Evolutionary conservation across 1,140 invertebrate genomes (phyloP).

Genomic region (Protaetia brevitarsis): DNA sequence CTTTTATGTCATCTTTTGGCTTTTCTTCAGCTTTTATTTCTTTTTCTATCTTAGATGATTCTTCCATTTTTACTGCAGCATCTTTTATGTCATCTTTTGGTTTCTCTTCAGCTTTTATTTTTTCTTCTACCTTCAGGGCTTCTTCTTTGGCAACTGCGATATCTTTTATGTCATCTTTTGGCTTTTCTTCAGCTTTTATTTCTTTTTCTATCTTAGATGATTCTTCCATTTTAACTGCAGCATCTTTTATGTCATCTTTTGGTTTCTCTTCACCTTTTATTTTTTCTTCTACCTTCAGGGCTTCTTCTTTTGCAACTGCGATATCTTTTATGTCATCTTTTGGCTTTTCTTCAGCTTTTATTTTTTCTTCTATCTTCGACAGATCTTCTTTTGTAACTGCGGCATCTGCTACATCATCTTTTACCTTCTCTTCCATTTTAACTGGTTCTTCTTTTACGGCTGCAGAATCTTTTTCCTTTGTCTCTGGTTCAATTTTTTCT

Average conservation of each 20-base stretch:
- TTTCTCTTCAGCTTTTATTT: not conserved
- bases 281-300: not conserved
- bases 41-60: too few relatives aligned
- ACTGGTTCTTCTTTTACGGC: conserved; percentile 26
- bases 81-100: not conserved
- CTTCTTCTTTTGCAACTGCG: not conserved
- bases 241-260: not conserved
- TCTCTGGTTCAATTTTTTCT: conserved; percentile 16
- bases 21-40: too few relatives aligned
- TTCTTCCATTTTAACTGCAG: not conserved
- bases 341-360: not conserved
- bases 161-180: not conserved
- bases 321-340: not conserved
- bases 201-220: not conserved
- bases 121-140: not conserved
- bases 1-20: too few relatives aligned
- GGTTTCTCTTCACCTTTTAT: not conserved
- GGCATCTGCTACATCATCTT: not conserved
- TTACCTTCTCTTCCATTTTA: conserved; percentile 25
- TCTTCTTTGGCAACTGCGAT: not conserved
- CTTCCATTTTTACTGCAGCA: too few relatives aligned
- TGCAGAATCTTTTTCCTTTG: conserved; percentile 34
- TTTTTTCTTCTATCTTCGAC: not conserved
- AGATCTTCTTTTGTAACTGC: not conserved
- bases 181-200: not conserved